Conservation (phyloP, 2,797 vertebrate genomes). For the Adelosebastes latens region DNA sequence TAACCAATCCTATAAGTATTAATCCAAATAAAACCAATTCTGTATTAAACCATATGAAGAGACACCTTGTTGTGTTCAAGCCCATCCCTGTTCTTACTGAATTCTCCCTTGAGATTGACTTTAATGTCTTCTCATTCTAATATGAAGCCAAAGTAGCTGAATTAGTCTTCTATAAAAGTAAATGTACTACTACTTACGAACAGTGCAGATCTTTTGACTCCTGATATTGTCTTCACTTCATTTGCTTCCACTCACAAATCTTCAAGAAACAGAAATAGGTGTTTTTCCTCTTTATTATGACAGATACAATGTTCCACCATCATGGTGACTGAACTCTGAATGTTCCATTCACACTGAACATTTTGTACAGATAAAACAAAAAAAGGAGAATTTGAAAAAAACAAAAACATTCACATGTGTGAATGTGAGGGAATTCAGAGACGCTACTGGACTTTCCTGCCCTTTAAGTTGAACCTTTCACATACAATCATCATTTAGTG, state of each 20-base stretch:
- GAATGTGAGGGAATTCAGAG: slow-evolving; percentile 12
- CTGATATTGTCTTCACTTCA: not conserved
- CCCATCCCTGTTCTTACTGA: not conserved
- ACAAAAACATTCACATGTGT: not conserved
- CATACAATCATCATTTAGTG: slow-evolving; percentile 3
- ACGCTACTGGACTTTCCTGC: slow-evolving; percentile 51
- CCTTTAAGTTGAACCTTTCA: slow-evolving; percentile 51
- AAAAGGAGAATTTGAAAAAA: not conserved
- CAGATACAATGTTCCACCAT: not conserved
- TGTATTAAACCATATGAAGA: not conserved
- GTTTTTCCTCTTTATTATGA: not conserved
- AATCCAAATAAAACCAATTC: not conserved
- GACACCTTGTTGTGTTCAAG: not conserved
- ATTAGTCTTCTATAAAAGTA: not conserved
- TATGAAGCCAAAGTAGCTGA: not conserved
- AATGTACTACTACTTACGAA: slow-evolving; percentile 21
- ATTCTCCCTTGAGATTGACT: not conserved
- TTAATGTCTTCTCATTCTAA: not conserved
- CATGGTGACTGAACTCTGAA: not conserved
- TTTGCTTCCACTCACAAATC: not conserved
- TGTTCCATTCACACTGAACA: not conserved
- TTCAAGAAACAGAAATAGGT: not conserved
- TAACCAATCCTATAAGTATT: not conserved
- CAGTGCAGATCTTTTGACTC: not conserved
- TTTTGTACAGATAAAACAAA: not conserved